Percentiles rank a stretch among this genome's conserved stretches.
phyloP scores from a whole-genome alignment of 2,888 invertebrate genomes.

The Leptopterna dolabrata region DNA sequence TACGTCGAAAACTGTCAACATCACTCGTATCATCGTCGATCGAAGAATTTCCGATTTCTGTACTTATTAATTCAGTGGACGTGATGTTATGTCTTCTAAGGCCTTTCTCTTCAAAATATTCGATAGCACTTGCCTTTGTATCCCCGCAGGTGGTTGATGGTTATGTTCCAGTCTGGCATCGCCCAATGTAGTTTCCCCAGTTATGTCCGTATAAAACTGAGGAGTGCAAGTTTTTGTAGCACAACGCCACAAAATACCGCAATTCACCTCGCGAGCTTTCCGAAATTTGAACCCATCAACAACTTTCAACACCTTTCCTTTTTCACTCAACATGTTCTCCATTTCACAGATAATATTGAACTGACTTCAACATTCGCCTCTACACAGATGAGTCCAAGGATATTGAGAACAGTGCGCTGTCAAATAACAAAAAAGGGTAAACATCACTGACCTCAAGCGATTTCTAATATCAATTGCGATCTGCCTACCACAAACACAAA shows the following conservation, averaged over 20 bases:
- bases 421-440: too few relatives aligned
- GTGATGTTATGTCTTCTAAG: not conserved
- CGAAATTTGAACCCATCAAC: not conserved
- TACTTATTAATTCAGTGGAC: not conserved
- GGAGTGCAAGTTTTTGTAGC: not conserved
- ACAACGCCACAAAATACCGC: constrained; percentile 20
- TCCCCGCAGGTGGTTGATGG: not conserved
- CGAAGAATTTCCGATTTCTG: not conserved
- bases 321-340: too few relatives aligned
- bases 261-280: not conserved
- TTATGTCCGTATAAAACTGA: not conserved
- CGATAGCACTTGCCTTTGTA: not conserved
- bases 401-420: too few relatives aligned
- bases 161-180: not conserved
- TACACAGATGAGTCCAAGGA: too few relatives aligned
- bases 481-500: too few relatives aligned
- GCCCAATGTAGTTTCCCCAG: not conserved
- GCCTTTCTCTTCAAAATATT: constrained; percentile 11
- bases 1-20: constrained; percentile 23
- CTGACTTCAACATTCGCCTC: too few relatives aligned
- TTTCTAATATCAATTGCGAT: too few relatives aligned
- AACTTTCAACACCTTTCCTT: too few relatives aligned
- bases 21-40: not conserved
- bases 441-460: too few relatives aligned
- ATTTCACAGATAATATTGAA: too few relatives aligned